phyloP scores from a whole-genome alignment of 1,140 invertebrate genomes.

The roundworm (Caenorhabditis elegans) region DNA sequence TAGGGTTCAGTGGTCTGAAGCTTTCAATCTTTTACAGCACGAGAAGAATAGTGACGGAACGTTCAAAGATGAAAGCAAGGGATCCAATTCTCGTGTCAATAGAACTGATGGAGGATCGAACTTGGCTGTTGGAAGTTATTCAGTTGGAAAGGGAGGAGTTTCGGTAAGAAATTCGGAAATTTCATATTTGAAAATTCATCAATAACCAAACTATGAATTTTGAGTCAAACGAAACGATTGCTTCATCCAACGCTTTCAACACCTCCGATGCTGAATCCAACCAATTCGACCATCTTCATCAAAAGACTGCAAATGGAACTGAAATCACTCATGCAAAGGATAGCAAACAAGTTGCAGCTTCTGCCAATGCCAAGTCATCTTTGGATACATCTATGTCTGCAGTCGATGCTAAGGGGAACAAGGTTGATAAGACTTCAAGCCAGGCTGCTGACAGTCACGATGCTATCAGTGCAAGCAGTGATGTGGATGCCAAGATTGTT shows the following conservation, averaged over 20 bases:
- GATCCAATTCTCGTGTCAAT: constrained; percentile 1
- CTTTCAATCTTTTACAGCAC: neutral
- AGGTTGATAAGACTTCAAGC: no score
- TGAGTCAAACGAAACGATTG: neutral
- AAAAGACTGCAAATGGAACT: neutral
- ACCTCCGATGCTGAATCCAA: constrained; percentile 2
- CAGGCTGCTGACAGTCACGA: neutral
- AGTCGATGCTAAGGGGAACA: neutral
- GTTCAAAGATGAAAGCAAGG: neutral
- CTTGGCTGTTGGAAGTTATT: neutral
- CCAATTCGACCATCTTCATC: neutral
- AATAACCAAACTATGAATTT: no score
- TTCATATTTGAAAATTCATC: no score
- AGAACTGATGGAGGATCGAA: neutral
- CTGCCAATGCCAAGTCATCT: neutral
- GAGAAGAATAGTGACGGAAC: constrained; percentile 21
- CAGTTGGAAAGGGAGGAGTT: neutral
- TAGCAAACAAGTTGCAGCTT: neutral
- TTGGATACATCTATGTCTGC: neutral
- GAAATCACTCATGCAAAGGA: neutral
- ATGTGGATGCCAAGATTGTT: neutral
- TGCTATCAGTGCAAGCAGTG: neutral
- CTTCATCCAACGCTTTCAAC: neutral
- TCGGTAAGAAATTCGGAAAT: neutral
- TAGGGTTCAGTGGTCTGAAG: neutral